Base-by-base conservation (phyloP, 1,140 invertebrate species). In the Myzus persicae region DNA sequence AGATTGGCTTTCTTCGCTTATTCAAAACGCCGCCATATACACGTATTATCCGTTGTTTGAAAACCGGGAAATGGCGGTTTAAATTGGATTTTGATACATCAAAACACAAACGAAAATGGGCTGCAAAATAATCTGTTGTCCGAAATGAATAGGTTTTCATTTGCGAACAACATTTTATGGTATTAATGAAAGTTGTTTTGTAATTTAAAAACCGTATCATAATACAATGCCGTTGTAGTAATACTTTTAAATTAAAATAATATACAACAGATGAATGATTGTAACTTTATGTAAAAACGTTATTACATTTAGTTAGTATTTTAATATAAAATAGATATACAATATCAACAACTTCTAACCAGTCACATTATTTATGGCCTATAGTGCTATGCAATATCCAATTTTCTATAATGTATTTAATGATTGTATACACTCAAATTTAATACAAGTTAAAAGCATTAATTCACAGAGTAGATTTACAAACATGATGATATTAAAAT, bases 1-100 rank as follows among this genome's bases (percentile, higher is more conserved):
- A 44, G 84, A 85, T 85, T 31, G 42, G 14, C 26, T 31, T 46
- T n/a, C 84, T 44, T 14, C 31, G 84, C 5, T 85, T 85, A 44
- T 44, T 31, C 84, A 44, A n/a, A 85, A 85, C 14, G 14, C 40
- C 38, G 4, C 59, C 81, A 40, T 85, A 4, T 46, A n/a, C 31
- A 44, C 84, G 42, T n/a, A 76, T 76, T n/a, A 31, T 44, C 42
- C 31, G 26, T 46, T 85, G 84, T 85, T 44, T n/a, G 84, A 9
- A 38, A 42, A 24, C 24, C 40, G 40, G 9, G 40, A 85, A 7
- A 14, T 1, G 84, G 40, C n/a, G 40, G 84, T 44, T 44, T 85
- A 44, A 85, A 85, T 42, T 85, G 38, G 40, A 85, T 85, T 85
- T 85, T 85, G 42, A 85, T 85, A 85, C 84, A 44, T 44, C 81